Evolutionary conservation across 2,797 vertebrate species (phyloP).

Genomic region (Sebastes dallii): DNA sequence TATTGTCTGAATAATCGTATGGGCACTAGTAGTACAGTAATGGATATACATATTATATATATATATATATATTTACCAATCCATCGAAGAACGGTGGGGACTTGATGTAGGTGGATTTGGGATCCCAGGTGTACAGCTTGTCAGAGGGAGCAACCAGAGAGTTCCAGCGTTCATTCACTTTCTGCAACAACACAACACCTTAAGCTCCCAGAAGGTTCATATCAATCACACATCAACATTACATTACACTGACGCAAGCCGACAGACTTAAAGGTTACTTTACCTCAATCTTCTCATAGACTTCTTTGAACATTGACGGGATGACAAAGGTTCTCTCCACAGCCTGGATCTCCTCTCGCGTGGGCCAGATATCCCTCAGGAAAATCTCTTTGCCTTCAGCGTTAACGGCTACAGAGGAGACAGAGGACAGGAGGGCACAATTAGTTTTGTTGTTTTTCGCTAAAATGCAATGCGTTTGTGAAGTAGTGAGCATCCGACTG

Average conservation of each 20-base stretch:
- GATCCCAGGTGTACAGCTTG: constrained; percentile 92
- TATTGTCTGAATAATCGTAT: neutral
- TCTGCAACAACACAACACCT: constrained; percentile 74
- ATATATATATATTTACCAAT: constrained; percentile 82
- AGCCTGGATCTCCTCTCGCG: constrained; percentile 92
- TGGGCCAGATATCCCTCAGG: constrained; percentile 96
- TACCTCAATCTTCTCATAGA: constrained; percentile 98
- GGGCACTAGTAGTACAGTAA: neutral
- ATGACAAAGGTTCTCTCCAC: constrained; percentile 92
- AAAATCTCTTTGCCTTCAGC: constrained; percentile 87
- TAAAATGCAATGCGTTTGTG: too few relatives aligned
- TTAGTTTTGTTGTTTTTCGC: too few relatives aligned
- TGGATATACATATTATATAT: too few relatives aligned
- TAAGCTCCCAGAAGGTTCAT: accelerated
- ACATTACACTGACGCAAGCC: neutral
- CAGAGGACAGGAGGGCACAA: neutral
- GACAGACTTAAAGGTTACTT: neutral
- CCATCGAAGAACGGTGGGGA: constrained; percentile 95
- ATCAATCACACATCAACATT: accelerated
- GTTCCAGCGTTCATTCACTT: constrained; percentile 95
- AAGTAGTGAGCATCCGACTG: too few relatives aligned
- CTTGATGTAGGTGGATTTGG: constrained; percentile 97
- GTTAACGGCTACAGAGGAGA: constrained; percentile 79
- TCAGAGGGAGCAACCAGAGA: constrained; percentile 88
- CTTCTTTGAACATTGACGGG: constrained; percentile 97